Base-by-base conservation (phyloP, 2,888 invertebrate genomes). In the Sceliomorpha sp. region DNA sequence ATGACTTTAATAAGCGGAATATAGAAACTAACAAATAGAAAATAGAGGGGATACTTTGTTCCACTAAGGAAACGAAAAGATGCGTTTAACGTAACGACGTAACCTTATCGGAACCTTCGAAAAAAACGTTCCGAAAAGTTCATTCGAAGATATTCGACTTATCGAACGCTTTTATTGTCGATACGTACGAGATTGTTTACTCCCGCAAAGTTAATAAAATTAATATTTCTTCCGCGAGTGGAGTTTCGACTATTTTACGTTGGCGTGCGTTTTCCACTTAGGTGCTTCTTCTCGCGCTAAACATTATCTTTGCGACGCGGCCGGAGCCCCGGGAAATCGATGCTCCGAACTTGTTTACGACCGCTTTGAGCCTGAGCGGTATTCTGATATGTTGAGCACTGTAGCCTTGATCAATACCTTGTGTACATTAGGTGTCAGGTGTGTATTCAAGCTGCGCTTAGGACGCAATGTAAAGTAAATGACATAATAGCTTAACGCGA, bases 341-440 rank as follows among this genome's bases (percentile, higher is more conserved):
- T 48, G 60, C 40, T 31, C 29, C 37, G 31, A 62, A 51, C 34
- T 63, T 55, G 48, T 63, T 63, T 48, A 48, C 40, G 36, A 63
- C 31, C 7, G 51, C 34, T 62, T 53, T 47, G 55, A 62, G 39
- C 14, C 14, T 51, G 44, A 45, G 29, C 27, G 34, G 31, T 17
- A 36, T 48, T 24, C 50, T 32, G 17, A 40, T 47, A 12, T 40
- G 26, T 55, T 34, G 32, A 40, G 47, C 32, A 17, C 10, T 26
- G 36, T 15, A 27, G 39, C 44, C 34, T 50, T 53, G 59, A 59
- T 66, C 66, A 58, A 66, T 64, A 58, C 31, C 58, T n/a, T 20
- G 27, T 66, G 10, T 58, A 53, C 40, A 47, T 66, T 51, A 27
- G 51, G 66, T 53, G 47, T 58, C 51, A 50, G 58, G 48, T 51